Evolutionary conservation across 2,888 invertebrate genomes (phyloP).

Genomic region (Sphaerophoria taeniata): DNA sequence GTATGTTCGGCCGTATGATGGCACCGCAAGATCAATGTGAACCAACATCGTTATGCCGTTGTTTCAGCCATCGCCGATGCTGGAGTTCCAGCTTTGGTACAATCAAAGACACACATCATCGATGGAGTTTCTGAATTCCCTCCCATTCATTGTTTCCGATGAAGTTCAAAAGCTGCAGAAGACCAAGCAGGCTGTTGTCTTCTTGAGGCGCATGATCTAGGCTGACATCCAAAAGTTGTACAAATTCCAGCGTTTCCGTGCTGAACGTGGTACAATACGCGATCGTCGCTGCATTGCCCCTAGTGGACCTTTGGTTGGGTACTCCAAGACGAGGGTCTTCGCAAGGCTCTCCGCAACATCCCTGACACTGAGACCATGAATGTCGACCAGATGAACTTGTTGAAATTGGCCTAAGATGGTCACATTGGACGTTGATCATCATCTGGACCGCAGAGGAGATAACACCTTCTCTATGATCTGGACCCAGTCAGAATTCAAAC

Average conservation of each 20-base stretch:
- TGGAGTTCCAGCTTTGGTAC: conserved; percentile 97
- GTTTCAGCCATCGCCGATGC: conserved; percentile 99
- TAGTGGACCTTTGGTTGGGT: conserved; percentile 97
- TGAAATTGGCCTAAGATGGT: conserved; percentile 98
- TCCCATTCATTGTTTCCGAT: conserved; percentile 98
- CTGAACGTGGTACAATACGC: conserved; percentile 99
- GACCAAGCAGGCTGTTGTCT: conserved; percentile 98
- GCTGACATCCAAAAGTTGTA: conserved; percentile 99
- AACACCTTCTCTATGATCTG: too few species aligned
- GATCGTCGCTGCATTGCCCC: conserved; percentile 98
- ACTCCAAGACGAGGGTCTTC: conserved; percentile 97
- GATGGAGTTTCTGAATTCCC: conserved; percentile 98
- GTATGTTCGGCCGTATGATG: conserved; percentile 99
- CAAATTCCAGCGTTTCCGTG: conserved; percentile 97
- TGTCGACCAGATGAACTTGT: conserved; percentile 94
- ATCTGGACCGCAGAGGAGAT: too few species aligned
- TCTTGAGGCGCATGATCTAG: conserved; percentile 97
- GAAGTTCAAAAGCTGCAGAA: conserved; percentile 98
- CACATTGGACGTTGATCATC: conserved; percentile 98
- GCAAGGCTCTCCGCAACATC: conserved; percentile 98
- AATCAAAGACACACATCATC: conserved; percentile 96
- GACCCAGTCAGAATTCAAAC: conserved; percentile 98
- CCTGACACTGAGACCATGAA: conserved; percentile 97
- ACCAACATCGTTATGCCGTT: conserved; percentile 97
- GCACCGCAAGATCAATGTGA: conserved; percentile 98